Percentiles rank a stretch among this genome's conserved stretches.
These are phyloP conservation scores for Isotomurus palustris DNA, from an alignment of 2,888 invertebrate species.

Conservation along the genomic window DNA sequence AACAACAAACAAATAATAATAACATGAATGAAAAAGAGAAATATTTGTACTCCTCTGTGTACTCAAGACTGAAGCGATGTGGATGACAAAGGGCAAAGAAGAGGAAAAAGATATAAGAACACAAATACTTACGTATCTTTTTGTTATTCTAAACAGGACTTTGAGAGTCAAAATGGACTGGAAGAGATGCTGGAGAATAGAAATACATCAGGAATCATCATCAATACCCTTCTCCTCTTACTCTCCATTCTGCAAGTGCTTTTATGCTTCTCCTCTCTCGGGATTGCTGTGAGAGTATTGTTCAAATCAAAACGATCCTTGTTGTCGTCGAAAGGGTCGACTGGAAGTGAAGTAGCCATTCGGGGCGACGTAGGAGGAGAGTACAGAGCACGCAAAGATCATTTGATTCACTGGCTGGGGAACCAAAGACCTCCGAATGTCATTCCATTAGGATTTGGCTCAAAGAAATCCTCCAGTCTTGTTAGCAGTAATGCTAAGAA, in stretches of 20 bases:
- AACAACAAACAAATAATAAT: too few relatives aligned
- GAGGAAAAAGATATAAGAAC: neutral
- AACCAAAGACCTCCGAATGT: slow-evolving; percentile 30
- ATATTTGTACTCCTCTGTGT: neutral
- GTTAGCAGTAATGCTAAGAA: too few relatives aligned
- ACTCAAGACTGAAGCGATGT: neutral
- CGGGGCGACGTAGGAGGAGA: slow-evolving; percentile 30
- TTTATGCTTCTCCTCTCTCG: slow-evolving; percentile 37
- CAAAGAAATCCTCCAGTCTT: too few relatives aligned
- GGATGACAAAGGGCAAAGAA: neutral
- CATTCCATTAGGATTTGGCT: neutral
- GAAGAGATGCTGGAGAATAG: slow-evolving; percentile 32
- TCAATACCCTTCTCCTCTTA: slow-evolving; percentile 38
- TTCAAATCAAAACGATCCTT: slow-evolving; percentile 25
- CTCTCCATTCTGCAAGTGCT: slow-evolving; percentile 37
- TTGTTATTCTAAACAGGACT: slow-evolving; percentile 10
- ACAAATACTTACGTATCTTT: neutral
- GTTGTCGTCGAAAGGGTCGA: slow-evolving; percentile 31
- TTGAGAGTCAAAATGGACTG: slow-evolving; percentile 17
- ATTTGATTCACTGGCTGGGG: slow-evolving; percentile 39
- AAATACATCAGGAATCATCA: slow-evolving; percentile 35
- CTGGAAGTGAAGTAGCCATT: slow-evolving; percentile 37
- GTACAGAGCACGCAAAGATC: slow-evolving; percentile 41
- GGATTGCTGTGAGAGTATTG: slow-evolving; percentile 35
- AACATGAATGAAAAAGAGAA: neutral